Base-by-base conservation (phyloP, 2,113 vertebrate genomes). In the Ageneiosus marmoratus region DNA sequence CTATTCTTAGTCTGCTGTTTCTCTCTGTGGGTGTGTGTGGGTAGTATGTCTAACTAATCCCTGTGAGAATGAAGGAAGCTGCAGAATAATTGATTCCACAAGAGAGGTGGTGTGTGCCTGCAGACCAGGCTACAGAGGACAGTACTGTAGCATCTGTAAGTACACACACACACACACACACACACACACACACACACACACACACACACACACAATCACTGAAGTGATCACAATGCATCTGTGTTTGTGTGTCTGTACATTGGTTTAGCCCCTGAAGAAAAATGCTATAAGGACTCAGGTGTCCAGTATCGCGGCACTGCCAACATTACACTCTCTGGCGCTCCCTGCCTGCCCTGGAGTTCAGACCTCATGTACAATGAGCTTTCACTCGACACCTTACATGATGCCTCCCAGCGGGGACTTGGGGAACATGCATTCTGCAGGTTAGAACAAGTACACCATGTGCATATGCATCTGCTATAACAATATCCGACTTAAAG, bases 341-440 rank as follows among this genome's bases (percentile, higher is more conserved):
- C 93, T 58, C 83, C 22, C 86, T 99, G 97, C 88, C 88, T 98
- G 88, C 91, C 93, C 0, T 99, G 97, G 97, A 91, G 95, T 90
- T 99, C 96, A 0, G 95, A 96, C 79, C 90, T 97, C 88, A 92
- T 99, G 44, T 92, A 93, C 63, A 67, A 95, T 44, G 96, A 97
- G 90, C 89, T 97, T 53, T 94, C 95, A 0, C 90, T 95, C 0
- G 89, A 94, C 86, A 94, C 89, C 0, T 86, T 95, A 82, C 88
- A 37, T 0, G 73, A 91, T 0, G 92, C 93, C 0, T 6, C 92
- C 12, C 88, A 90, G 63, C 93, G 91, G 4, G 97, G 97, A 65
- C 87, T 99, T 24, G 97, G 97, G 22, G 93, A 95, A 0, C 96
- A 97, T 5, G 81, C 96, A 50, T 98, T 91, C 92, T 99, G 98